phyloP scores from a whole-genome alignment of 1,140 invertebrate genomes.

The Bicyclus anynana region DNA sequence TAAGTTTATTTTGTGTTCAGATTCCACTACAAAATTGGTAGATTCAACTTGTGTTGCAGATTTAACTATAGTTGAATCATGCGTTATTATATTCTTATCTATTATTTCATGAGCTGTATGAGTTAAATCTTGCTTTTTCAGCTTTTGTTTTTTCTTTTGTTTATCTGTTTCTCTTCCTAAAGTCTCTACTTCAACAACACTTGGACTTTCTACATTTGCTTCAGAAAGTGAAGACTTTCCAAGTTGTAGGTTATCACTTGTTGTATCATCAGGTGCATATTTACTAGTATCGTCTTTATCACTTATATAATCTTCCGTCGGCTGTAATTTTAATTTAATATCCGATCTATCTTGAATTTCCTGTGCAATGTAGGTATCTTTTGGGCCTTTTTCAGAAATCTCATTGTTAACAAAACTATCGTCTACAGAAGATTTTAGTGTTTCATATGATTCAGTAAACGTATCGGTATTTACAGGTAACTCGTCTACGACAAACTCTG shows the following conservation, averaged over 20 bases:
- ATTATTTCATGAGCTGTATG: background rate
- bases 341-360: too few relatives aligned
- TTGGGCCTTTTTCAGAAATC: background rate
- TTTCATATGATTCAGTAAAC: background rate
- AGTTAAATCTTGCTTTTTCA: conserved; percentile 19
- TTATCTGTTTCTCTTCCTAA: conserved; percentile 6
- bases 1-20: background rate
- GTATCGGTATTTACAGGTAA: background rate
- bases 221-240: background rate
- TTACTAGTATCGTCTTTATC: background rate
- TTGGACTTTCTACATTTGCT: background rate
- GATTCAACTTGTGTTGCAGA: background rate
- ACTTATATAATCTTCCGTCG: background rate
- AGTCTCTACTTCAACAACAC: background rate
- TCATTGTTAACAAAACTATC: background rate
- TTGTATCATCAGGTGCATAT: background rate
- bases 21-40: background rate
- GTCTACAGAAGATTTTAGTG: background rate
- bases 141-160: conserved; percentile 28
- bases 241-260: background rate
- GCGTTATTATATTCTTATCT: background rate
- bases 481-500: conserved; percentile 5
- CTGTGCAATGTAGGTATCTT: too few relatives aligned
- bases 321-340: background rate
- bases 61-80: background rate